phyloP scores from a whole-genome alignment of 2,797 vertebrate genomes.

The Benthosema pterotum region DNA sequence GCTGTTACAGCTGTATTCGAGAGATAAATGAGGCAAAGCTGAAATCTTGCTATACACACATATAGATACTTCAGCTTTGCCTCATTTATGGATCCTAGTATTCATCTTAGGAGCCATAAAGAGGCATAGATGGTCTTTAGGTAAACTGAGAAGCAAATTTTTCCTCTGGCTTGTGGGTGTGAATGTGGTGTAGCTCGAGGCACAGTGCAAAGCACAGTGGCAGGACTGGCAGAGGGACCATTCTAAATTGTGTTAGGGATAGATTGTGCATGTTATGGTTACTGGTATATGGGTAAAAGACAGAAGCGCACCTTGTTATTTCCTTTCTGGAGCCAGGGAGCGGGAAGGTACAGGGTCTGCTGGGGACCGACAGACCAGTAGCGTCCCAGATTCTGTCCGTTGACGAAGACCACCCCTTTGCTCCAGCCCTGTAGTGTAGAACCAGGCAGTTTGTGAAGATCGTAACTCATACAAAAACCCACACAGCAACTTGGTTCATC shows the following conservation, averaged over 20 bases:
- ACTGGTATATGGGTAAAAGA: too few relatives aligned
- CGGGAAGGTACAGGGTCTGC: conserved; percentile 89
- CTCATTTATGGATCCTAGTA: too few relatives aligned
- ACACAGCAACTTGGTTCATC: too few relatives aligned
- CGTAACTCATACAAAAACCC: not conserved
- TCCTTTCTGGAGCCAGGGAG: conserved; percentile 84
- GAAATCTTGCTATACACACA: too few relatives aligned
- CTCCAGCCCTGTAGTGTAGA: conserved; percentile 85
- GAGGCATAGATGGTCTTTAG: too few relatives aligned
- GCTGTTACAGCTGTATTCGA: too few relatives aligned
- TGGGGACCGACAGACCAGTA: conserved; percentile 92
- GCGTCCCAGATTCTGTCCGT: conserved; percentile 89
- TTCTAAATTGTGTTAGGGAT: not conserved
- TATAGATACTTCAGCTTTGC: too few relatives aligned
- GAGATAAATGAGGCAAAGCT: too few relatives aligned
- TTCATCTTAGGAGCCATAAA: too few relatives aligned
- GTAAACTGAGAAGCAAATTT: too few relatives aligned
- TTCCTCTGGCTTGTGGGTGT: too few relatives aligned
- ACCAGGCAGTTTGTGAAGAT: not conserved
- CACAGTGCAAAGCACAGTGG: not conserved
- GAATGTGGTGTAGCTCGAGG: not conserved
- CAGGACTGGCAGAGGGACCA: not conserved
- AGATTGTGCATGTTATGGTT: too few relatives aligned
- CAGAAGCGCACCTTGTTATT: conserved; percentile 92
- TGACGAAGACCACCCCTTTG: conserved; percentile 91